Evolutionary conservation across 2,888 invertebrate species (phyloP), one percentile per base, ranked within the genome.

Genomic region (Cabera pusaria): DNA sequence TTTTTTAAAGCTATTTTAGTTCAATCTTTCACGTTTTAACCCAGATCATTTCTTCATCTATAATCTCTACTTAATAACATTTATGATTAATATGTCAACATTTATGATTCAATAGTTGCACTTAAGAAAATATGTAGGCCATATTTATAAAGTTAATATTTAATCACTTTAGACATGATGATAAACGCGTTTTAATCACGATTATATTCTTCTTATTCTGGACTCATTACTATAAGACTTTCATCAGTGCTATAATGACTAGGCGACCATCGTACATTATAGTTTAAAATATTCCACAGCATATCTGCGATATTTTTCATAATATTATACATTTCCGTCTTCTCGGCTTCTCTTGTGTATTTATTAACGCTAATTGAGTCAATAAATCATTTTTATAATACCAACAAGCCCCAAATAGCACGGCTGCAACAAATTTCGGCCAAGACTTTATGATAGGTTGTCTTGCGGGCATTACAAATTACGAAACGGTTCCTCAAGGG

Each of bases 401-500:
- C 36, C 28, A 39, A 37, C 37, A 40, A 56, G 47, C 56, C 45
- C 58, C 61, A 57, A 53, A 44, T 51, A 45, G 42, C 33, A 35
- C 31, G 42, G 21, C 56, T 56, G 57, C 39, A 54, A 62, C 59
- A 50, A 54, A 56, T 56, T 60, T 56, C 52, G 54, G 60, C 55
- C 51, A 60, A 59, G 69, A 59, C 48, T 67, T 73, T 73, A 75
- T 60, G 70, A 72, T 63, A 24, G 31, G 49, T 52, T 64, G 73
- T 69, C 74, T 68, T 52, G 38, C 44, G 66, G 56, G 67, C 62
- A 65, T 77, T 71, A 69, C 61, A 68, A 75, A 71, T 77, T 78
- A 80, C 73, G 75, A 75, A 80, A 77, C 69, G 48, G 59, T 73
- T 66, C 56, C 72, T 61, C 69, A 44, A 66, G 78, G 65, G 83